Evolutionary conservation across 2,888 invertebrate species (phyloP).

Genomic region (Parnassius apollo): DNA sequence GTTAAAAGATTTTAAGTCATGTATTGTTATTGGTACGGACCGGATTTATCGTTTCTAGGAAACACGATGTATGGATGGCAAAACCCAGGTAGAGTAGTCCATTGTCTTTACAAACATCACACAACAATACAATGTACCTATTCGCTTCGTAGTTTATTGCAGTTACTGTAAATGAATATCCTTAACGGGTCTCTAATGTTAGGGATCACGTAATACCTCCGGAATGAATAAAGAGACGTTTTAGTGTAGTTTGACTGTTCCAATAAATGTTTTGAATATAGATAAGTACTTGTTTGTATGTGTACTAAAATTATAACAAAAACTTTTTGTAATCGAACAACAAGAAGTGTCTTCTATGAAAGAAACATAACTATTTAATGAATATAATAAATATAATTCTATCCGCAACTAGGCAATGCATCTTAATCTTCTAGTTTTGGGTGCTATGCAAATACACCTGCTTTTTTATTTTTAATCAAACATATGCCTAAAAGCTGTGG

Average conservation of each 20-base stretch:
- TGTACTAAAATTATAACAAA: too few species aligned
- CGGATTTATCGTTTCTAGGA: constrained; percentile 38
- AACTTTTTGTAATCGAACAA: too few species aligned
- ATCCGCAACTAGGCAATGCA: too few species aligned
- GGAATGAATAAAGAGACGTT: background rate
- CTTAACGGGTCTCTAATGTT: constrained; percentile 10
- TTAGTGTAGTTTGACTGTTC: background rate
- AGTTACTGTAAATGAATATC: constrained; percentile 21
- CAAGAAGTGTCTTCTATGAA: too few species aligned
- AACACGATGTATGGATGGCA: constrained; percentile 40
- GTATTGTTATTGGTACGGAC: constrained; percentile 26
- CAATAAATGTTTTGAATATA: too few species aligned
- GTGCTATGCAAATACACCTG: too few species aligned
- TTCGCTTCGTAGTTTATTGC: constrained; percentile 14
- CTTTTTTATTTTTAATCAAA: too few species aligned
- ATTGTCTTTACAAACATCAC: constrained; percentile 36
- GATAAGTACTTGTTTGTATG: too few species aligned
- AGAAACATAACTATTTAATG: too few species aligned
- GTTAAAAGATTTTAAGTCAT: constrained; percentile 24
- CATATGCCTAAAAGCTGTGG: too few species aligned
- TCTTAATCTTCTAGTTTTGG: too few species aligned
- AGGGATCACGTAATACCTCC: constrained; percentile 3
- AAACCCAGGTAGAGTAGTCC: constrained; percentile 40
- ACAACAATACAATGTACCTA: constrained; percentile 9
- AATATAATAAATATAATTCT: too few species aligned